phyloP scores from a whole-genome alignment of 2,797 vertebrate species.

The Lepidocolaptes lacrymiger region DNA sequence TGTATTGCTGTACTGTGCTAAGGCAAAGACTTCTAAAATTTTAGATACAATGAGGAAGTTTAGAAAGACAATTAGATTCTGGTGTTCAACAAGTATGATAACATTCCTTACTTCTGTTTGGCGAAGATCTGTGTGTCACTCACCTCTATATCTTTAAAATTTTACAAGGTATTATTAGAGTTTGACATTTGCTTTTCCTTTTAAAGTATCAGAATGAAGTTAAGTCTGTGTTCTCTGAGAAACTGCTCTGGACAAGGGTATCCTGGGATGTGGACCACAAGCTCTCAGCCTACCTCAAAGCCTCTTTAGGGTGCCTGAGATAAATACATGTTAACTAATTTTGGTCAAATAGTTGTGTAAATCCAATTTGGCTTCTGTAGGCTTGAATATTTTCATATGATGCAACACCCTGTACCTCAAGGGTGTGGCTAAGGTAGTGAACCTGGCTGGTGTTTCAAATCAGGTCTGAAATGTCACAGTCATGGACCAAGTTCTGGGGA shows the following conservation, averaged over 20 bases:
- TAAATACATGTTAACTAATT: not conserved
- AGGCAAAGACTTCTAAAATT: not conserved
- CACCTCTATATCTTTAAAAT: not conserved
- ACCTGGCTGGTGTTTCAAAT: not conserved
- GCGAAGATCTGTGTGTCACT: not conserved
- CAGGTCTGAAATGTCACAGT: not conserved
- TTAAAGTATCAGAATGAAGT: not conserved
- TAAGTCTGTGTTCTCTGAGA: not conserved
- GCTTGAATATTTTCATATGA: fast-evolving
- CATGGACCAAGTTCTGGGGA: fast-evolving
- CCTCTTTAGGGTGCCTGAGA: not conserved
- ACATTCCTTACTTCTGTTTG: not conserved
- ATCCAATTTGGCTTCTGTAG: not conserved
- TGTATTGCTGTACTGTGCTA: not conserved
- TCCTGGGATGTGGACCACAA: not conserved
- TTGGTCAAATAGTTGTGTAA: not conserved
- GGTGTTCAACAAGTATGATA: not conserved
- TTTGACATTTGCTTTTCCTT: not conserved
- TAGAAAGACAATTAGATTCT: too few relatives aligned
- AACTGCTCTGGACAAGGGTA: not conserved
- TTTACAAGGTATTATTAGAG: not conserved
- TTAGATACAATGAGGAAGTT: fast-evolving
- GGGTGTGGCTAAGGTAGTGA: not conserved
- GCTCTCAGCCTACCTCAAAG: not conserved
- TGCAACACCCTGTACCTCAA: fast-evolving